A percentile compares a stretch with the other conserved stretches of the same genome.
These are phyloP conservation scores for Catharus ustulatus DNA, from an alignment of 2,797 vertebrate species.

Conservation along the genomic window DNA sequence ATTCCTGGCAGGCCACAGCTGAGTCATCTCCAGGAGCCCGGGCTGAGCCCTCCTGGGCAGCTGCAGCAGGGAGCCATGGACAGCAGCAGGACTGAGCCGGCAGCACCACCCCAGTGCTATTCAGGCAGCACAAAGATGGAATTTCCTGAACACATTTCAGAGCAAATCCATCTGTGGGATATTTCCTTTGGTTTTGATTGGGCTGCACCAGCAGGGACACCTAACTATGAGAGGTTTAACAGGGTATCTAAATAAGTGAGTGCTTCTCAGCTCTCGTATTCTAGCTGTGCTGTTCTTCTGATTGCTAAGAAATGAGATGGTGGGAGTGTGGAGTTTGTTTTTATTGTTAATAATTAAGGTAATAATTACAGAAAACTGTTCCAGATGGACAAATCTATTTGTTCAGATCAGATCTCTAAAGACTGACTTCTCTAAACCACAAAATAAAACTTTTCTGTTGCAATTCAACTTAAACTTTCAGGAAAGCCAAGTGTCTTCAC, in stretches of 20 bases:
- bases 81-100: too few species aligned
- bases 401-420: not conserved
- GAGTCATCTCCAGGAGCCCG: not conserved
- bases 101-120: not conserved
- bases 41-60: not conserved
- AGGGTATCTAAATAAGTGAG: not conserved
- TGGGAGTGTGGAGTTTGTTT: not conserved
- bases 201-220: fast-evolving
- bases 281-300: not conserved
- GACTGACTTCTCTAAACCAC: not conserved
- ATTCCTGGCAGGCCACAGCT: fast-evolving
- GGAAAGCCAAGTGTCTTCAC: not conserved
- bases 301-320: not conserved
- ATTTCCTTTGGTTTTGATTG: not conserved
- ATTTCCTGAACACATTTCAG: fast-evolving
- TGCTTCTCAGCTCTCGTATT: not conserved
- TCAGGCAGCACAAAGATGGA: not conserved
- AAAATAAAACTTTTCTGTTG: not conserved
- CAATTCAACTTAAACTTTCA: not conserved
- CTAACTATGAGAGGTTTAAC: not conserved
- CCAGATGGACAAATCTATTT: not conserved
- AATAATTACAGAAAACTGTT: not conserved
- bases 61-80: not conserved
- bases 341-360: not conserved
- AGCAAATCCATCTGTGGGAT: not conserved